phyloP scores from a whole-genome alignment of 1,140 invertebrate genomes.

The Sminthurides bifidus region DNA sequence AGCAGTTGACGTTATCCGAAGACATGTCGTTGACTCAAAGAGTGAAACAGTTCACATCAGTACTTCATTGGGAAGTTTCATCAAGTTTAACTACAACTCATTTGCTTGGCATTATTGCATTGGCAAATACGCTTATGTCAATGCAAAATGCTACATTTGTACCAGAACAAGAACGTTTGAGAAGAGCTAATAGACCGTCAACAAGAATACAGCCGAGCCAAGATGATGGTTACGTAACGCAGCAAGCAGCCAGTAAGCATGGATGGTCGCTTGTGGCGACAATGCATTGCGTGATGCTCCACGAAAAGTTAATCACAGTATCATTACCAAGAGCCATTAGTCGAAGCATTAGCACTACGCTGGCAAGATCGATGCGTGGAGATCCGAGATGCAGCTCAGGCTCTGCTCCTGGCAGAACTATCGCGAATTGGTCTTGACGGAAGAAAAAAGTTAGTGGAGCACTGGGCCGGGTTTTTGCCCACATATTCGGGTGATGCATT shows the following conservation, averaged over 20 bases:
- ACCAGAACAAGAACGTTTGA: conserved; percentile 64
- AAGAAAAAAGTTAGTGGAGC: conserved; percentile 79
- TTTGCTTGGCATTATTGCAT: conserved; percentile 79
- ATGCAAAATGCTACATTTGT: conserved; percentile 93
- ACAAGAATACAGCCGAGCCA: conserved; percentile 1
- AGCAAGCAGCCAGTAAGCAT: conserved; percentile 84
- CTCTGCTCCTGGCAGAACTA: conserved; percentile 84
- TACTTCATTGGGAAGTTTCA: conserved; percentile 89
- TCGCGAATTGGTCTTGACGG: conserved; percentile 82
- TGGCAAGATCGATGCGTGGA: conserved; percentile 99
- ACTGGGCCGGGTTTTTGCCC: conserved; percentile 77
- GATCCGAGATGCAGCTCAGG: conserved; percentile 90
- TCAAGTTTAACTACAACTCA: conserved; percentile 91
- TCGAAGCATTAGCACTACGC: conserved; percentile 90
- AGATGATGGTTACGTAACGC: conserved; percentile 66
- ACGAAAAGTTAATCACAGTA: conserved; percentile 71
- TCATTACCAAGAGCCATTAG: conserved; percentile 79
- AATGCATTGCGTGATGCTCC: conserved; percentile 87
- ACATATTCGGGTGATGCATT: conserved; percentile 44
- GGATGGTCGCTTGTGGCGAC: conserved; percentile 93
- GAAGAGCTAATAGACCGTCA: conserved; percentile 34
- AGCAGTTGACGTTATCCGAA: background rate
- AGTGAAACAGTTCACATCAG: conserved; percentile 53
- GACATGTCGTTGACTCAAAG: conserved; percentile 22
- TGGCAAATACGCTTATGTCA: conserved; percentile 95